Base-by-base conservation (phyloP, 2,113 vertebrate genomes). In the Tyto alba region DNA sequence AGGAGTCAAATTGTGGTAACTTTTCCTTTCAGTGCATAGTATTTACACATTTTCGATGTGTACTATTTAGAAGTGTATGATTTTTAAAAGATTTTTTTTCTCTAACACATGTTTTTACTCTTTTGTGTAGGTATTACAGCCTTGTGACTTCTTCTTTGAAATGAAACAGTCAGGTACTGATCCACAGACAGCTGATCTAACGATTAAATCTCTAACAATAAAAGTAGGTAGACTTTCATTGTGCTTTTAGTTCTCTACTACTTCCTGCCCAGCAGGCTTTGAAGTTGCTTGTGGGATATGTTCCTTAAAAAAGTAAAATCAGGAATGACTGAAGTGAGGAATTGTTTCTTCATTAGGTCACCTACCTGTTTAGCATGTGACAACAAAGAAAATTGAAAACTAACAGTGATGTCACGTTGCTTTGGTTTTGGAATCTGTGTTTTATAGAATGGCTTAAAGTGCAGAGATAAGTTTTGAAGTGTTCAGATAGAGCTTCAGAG, bases 131-230 rank as follows among this genome's bases (percentile, higher is more conserved):
- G 98, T 99, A 45, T 98, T 99, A 50, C 99, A 99, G 88, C 99
- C 99, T 7, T 99, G 99, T 96, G 98, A 99, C 95, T 98, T 99
- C 52, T 99, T 99, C 96, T 99, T 98, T 96, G 97, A 98, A 74
- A 98, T 98, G 95, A 95, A 91, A 45, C 98, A 99, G 95, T 89
- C 90, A 4, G 82, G 98, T 85, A 85, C 81, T 57, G 89, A 97
- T 80, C 98, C 99, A 67, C 99, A 99, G 96, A 90, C 89, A n/a
- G 98, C 99, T 95, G 98, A 99, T 88, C 95, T 99, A 50, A 98
- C 95, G 36, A 98, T 99, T 91, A 99, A 98, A 83, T 98, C 98
- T 36, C 97, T 99, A 77, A 99, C 98, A 45, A 83, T 99, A 63
- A 99, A 99, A 98, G 99, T 98, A 98, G 69, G 96, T 96, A 84